Evolutionary conservation across 2,888 invertebrate species (phyloP).

Genomic region (Pteria penguin): DNA sequence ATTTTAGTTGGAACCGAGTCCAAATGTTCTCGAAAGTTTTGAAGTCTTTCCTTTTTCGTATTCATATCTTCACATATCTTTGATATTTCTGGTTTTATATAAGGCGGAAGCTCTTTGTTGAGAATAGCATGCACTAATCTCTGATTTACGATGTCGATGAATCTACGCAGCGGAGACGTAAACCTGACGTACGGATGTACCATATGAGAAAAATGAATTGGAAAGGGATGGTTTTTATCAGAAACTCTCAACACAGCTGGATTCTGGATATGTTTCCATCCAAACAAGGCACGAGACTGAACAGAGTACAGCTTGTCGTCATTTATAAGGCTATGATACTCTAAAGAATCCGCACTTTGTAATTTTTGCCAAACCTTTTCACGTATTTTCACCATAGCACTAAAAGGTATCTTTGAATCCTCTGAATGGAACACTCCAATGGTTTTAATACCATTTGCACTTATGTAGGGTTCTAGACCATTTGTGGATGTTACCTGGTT

Average conservation of each 20-base stretch:
- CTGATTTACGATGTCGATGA: conserved; percentile 45
- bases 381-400: conserved; percentile 25
- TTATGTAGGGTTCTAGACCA: neutral
- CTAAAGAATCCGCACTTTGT: neutral
- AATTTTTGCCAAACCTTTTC: conserved; percentile 29
- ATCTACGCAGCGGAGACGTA: conserved; percentile 47
- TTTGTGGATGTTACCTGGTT: neutral
- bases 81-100: conserved; percentile 51
- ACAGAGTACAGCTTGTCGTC: conserved; percentile 50
- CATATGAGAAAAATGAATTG: conserved; percentile 54
- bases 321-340: conserved; percentile 13
- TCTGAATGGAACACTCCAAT: neutral
- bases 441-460: neutral
- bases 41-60: conserved; percentile 13
- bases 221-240: conserved; percentile 17
- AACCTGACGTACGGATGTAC: conserved; percentile 46
- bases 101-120: conserved; percentile 42
- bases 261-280: conserved; percentile 53
- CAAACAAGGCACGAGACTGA: conserved; percentile 44
- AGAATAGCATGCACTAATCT: conserved; percentile 56
- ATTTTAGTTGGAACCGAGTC: neutral
- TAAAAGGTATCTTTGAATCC: neutral
- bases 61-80: conserved; percentile 54
- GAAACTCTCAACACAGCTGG: conserved; percentile 51
- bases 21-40: neutral